A percentile compares a stretch with the other conserved stretches of the same genome.
These are phyloP conservation scores for Thereva nobilitata DNA, from an alignment of 2,888 invertebrate genomes.

Conservation along the genomic window DNA sequence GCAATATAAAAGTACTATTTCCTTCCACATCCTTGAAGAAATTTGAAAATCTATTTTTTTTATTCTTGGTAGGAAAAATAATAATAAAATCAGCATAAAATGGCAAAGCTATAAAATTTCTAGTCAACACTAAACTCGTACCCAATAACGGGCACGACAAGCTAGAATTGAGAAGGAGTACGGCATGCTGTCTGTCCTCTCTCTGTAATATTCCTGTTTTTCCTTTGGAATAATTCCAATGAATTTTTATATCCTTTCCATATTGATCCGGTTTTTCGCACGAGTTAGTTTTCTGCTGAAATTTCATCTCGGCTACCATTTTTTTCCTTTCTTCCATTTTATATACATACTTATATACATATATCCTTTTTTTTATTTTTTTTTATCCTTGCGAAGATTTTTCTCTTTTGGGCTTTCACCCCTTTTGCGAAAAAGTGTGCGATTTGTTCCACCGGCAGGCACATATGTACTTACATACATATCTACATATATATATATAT, in stretches of 20 bases:
- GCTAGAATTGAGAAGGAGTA: too few species aligned
- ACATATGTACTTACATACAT: background rate
- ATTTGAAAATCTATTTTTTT: too few species aligned
- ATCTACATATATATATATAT: background rate
- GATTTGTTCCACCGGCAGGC: background rate
- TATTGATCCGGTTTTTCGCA: conserved; percentile 35
- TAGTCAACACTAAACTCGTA: too few species aligned
- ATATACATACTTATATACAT: too few species aligned
- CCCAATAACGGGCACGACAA: too few species aligned
- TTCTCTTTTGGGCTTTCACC: conserved; percentile 19
- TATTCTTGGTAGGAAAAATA: too few species aligned
- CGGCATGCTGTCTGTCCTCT: background rate
- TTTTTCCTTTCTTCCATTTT: background rate
- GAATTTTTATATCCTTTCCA: conserved; percentile 26
- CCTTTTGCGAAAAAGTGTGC: conserved; percentile 13
- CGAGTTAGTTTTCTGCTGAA: conserved; percentile 27
- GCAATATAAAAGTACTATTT: too few species aligned
- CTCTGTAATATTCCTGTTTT: conserved; percentile 13
- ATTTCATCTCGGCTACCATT: conserved; percentile 27
- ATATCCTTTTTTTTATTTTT: background rate
- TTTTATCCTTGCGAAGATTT: conserved; percentile 1
- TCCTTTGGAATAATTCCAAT: conserved; percentile 25
- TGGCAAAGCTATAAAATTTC: too few species aligned
- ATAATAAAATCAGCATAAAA: too few species aligned
- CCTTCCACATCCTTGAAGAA: too few species aligned